Percentiles rank a stretch among this genome's conserved stretches.
Conservation (phyloP, 2,888 invertebrate genomes). For the Orchesella flavescens region DNA sequence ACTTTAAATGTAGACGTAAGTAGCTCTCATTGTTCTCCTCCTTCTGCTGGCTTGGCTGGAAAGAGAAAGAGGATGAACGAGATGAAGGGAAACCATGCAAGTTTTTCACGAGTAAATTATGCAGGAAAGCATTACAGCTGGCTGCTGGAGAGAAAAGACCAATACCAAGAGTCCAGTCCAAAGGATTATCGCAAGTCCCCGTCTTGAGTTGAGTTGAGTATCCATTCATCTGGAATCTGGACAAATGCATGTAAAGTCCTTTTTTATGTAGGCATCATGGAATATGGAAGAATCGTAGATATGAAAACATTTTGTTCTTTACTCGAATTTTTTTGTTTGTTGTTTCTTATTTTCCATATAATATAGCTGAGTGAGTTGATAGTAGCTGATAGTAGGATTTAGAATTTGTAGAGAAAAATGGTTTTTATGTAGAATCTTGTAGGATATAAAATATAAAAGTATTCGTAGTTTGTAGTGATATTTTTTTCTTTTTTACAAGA, state of each 20-base stretch:
- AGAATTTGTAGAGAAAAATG: constrained; percentile 31
- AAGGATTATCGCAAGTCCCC: background rate
- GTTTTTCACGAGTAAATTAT: no score
- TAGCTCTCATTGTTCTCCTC: no score
- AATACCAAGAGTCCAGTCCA: no score
- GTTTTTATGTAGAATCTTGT: constrained; percentile 28
- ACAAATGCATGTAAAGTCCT: constrained; percentile 36
- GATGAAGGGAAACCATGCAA: no score
- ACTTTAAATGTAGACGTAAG: no score
- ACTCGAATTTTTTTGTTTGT: background rate
- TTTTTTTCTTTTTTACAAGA: background rate
- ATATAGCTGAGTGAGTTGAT: background rate
- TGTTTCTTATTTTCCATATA: background rate
- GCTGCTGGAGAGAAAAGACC: no score
- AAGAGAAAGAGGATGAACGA: no score
- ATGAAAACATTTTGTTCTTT: constrained; percentile 18
- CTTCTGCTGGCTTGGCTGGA: no score
- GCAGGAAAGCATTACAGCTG: no score
- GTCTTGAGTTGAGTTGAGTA: no score
- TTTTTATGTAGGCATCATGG: background rate
- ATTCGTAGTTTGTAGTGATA: background rate
- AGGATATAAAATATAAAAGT: background rate
- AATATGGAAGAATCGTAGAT: background rate
- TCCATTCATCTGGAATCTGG: constrained; percentile 54
- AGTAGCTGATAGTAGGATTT: constrained; percentile 31